Percentiles rank a stretch among this genome's conserved stretches.
Evolutionary conservation across 23 tunicate species (phyloP).

Genomic region (Halocynthia aurantium): DNA sequence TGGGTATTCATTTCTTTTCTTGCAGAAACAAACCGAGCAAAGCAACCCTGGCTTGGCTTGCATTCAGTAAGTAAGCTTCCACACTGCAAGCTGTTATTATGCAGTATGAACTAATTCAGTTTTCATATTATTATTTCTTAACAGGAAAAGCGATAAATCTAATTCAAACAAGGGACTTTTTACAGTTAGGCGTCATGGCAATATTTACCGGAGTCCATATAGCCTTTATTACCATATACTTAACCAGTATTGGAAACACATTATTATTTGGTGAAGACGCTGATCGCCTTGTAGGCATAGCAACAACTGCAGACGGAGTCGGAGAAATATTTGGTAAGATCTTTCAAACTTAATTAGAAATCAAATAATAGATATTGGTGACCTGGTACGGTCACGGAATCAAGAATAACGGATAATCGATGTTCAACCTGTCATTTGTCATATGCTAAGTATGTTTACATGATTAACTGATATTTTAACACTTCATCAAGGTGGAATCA

Average conservation of each 20-base stretch:
- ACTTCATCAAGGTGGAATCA: not conserved
- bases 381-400: too few relatives aligned
- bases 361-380: too few relatives aligned
- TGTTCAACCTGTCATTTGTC: too few relatives aligned
- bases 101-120: not conserved
- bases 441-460: not conserved
- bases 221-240: conserved; percentile 87
- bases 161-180: conserved; percentile 66
- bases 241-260: conserved; percentile 96
- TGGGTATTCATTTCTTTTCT: too few relatives aligned
- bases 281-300: conserved; percentile 77
- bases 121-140: not conserved
- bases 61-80: conserved; percentile 10
- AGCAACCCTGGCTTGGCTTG: conserved; percentile 1
- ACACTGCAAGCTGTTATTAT: not conserved
- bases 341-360: too few relatives aligned
- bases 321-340: conserved; percentile 78
- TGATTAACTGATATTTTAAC: not conserved
- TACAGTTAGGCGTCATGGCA: conserved; percentile 67
- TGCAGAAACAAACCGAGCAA: not conserved
- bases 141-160: conserved; percentile 44
- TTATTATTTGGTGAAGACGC: conserved; percentile 81
- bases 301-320: conserved; percentile 83
- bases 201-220: conserved; percentile 93
- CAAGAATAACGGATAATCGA: too few relatives aligned